These are phyloP conservation scores for Sebastes paucispinis DNA, from an alignment of 2,797 vertebrate genomes.

Conservation along the genomic window DNA sequence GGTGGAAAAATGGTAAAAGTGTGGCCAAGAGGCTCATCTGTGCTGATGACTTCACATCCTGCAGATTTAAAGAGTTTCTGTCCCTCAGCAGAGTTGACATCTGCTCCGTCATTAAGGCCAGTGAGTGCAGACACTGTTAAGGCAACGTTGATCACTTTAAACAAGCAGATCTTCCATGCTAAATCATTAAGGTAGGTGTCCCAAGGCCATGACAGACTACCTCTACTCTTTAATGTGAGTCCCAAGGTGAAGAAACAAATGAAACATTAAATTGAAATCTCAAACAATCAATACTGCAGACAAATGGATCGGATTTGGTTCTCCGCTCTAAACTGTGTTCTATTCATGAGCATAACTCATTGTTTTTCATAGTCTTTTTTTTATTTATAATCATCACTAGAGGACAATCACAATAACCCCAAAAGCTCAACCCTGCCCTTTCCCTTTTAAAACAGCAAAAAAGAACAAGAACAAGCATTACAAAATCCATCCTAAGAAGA, in stretches of 20 bases:
- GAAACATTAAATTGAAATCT: background rate
- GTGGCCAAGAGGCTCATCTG: background rate
- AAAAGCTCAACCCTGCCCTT: slow-evolving; percentile 47
- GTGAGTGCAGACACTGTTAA: background rate
- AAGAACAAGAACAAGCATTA: slow-evolving; percentile 78
- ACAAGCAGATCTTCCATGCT: background rate
- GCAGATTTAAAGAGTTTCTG: background rate
- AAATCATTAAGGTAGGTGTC: background rate
- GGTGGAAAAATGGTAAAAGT: background rate
- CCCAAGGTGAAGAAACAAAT: slow-evolving; percentile 12
- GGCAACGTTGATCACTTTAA: background rate
- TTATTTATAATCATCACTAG: slow-evolving; percentile 80
- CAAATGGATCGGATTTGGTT: background rate
- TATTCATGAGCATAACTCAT: slow-evolving; percentile 1
- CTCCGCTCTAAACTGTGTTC: background rate
- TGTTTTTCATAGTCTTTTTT: slow-evolving; percentile 50
- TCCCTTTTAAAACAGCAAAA: slow-evolving; percentile 72
- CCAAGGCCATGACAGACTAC: background rate
- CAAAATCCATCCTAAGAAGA: slow-evolving; percentile 78
- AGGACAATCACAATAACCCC: slow-evolving; percentile 81
- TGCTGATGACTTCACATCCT: background rate
- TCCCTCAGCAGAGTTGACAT: background rate
- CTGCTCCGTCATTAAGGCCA: slow-evolving; percentile 2
- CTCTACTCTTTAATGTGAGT: background rate
- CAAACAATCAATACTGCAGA: slow-evolving; percentile 3